These are phyloP conservation scores for Sinella curviseta DNA, from an alignment of 1,140 invertebrate genomes.

Conservation along the genomic window DNA sequence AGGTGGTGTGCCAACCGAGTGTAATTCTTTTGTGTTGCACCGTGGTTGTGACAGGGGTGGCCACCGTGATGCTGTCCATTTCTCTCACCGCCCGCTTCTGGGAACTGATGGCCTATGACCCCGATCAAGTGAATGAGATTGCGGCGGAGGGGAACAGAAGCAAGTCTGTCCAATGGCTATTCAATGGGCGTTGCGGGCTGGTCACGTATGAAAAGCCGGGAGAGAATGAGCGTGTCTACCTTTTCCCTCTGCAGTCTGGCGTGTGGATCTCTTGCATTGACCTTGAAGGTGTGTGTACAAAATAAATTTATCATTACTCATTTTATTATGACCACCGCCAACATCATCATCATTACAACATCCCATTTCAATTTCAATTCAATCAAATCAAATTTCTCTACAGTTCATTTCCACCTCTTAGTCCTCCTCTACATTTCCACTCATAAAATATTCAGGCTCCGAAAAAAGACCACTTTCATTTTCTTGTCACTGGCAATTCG, in stretches of 20 bases:
- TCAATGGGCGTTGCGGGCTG: slow-evolving; percentile 35
- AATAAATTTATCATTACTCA: background rate
- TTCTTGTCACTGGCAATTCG: too few species aligned
- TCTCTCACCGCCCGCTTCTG: slow-evolving; percentile 44
- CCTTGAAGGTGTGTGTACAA: slow-evolving; percentile 37
- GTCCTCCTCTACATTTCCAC: too few species aligned
- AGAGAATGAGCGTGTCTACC: slow-evolving; percentile 21
- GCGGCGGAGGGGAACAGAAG: slow-evolving; percentile 22
- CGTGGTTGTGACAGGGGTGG: slow-evolving; percentile 37
- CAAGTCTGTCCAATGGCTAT: slow-evolving; percentile 42
- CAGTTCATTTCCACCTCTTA: too few species aligned
- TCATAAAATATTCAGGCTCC: too few species aligned
- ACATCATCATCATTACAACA: too few species aligned
- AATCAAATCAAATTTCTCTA: too few species aligned
- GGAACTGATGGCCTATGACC: slow-evolving; percentile 48
- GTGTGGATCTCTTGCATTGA: slow-evolving; percentile 50
- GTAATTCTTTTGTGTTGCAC: slow-evolving; percentile 41
- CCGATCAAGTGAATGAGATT: slow-evolving; percentile 33
- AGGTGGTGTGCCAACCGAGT: slow-evolving; percentile 43
- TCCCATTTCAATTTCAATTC: too few species aligned
- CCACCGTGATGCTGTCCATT: slow-evolving; percentile 37
- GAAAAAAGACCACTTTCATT: too few species aligned
- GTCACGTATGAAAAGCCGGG: slow-evolving; percentile 30
- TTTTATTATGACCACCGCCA: too few species aligned
- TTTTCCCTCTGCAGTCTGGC: slow-evolving; percentile 45